phyloP scores from a whole-genome alignment of 2,797 vertebrate genomes.

The Thalassophryne amazonica region DNA sequence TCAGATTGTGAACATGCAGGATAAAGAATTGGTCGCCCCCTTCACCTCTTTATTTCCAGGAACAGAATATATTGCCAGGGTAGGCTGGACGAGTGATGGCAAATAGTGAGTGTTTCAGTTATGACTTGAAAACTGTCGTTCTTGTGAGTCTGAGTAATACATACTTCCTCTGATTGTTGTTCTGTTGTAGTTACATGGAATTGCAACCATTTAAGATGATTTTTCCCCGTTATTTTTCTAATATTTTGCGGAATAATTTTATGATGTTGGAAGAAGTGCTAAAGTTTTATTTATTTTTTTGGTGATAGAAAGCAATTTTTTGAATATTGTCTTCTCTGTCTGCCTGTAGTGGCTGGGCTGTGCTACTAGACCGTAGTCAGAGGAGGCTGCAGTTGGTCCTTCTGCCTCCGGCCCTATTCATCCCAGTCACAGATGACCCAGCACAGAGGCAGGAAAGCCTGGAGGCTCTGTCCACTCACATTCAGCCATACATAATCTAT shows the following conservation, averaged over 20 bases:
- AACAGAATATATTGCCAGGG: slow-evolving; percentile 93
- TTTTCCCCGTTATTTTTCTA: no score
- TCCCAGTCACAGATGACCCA: slow-evolving; percentile 81
- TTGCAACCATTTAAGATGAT: no score
- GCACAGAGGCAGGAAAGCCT: slow-evolving; percentile 82
- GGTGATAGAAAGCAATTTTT: not conserved
- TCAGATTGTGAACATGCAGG: slow-evolving; percentile 86
- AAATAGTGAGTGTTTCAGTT: slow-evolving; percentile 83
- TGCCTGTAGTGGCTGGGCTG: slow-evolving; percentile 88
- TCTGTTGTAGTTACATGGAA: not conserved
- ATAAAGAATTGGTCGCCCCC: slow-evolving; percentile 90
- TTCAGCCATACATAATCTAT: slow-evolving; percentile 90
- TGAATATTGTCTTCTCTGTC: slow-evolving; percentile 9
- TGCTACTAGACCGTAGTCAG: slow-evolving; percentile 93
- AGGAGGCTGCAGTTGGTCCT: slow-evolving; percentile 90
- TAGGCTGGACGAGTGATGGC: slow-evolving; percentile 94
- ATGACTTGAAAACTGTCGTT: not conserved
- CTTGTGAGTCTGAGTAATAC: not conserved
- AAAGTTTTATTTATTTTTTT: no score
- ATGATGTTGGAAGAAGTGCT: no score
- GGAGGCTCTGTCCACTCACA: slow-evolving; percentile 80
- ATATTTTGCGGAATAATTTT: no score
- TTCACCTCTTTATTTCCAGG: slow-evolving; percentile 87
- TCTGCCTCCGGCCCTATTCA: slow-evolving; percentile 89
- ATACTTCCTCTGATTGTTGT: no score